Evolutionary conservation across 2,113 vertebrate genomes (phyloP).

Genomic region (Rissa tridactyla): DNA sequence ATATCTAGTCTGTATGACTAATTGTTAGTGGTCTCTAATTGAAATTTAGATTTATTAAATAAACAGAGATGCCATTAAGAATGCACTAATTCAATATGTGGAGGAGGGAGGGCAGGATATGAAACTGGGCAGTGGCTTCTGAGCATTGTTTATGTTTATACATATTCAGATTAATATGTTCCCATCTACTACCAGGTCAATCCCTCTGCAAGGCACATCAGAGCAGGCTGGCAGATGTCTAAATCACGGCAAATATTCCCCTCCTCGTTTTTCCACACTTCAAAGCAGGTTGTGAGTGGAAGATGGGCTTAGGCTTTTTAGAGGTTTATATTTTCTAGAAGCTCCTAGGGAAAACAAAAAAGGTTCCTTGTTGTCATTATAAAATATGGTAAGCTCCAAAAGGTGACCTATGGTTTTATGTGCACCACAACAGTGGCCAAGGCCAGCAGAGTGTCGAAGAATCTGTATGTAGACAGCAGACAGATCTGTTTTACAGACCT

Average conservation of each 20-base stretch:
- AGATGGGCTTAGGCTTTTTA: background rate
- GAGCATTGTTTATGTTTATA: constrained; percentile 12
- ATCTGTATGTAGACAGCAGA: background rate
- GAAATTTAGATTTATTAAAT: constrained; percentile 57
- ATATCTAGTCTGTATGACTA: constrained; percentile 50
- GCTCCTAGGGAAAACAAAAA: background rate
- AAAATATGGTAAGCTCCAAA: background rate
- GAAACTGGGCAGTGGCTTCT: constrained; percentile 10
- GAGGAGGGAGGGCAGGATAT: background rate
- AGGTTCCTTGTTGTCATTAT: background rate
- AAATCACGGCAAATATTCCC: background rate
- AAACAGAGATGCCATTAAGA: constrained; percentile 50
- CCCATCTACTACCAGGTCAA: background rate
- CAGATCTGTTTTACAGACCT: background rate
- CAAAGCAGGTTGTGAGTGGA: background rate
- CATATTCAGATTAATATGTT: constrained; percentile 30
- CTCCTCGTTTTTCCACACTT: background rate
- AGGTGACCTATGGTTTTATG: background rate
- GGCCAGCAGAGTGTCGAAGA: background rate
- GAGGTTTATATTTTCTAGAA: background rate
- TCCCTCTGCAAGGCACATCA: constrained; percentile 1
- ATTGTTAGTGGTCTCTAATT: constrained; percentile 50
- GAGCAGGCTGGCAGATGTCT: background rate
- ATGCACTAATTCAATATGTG: constrained; percentile 24
- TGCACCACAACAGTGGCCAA: background rate